Conservation (phyloP, 1,140 invertebrate genomes). For the Thrips palmi region DNA sequence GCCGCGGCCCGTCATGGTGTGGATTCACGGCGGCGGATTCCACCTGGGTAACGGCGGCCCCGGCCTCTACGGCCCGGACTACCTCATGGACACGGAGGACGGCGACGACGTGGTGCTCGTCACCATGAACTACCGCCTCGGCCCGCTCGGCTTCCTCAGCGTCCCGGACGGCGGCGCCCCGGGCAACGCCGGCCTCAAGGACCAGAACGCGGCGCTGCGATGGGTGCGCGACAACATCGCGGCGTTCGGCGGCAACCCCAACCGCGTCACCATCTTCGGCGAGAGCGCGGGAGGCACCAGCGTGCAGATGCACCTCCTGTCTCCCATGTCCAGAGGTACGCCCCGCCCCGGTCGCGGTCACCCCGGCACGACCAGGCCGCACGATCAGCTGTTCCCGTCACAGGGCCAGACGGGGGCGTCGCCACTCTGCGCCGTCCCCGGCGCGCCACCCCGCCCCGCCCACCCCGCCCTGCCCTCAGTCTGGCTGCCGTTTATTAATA, state of each 20-base stretch:
- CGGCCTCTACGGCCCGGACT: conserved; percentile 34
- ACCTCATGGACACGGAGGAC: conserved; percentile 37
- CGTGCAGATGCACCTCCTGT: too few species aligned
- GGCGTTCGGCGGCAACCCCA: conserved; percentile 11
- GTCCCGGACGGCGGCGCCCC: conserved; percentile 18
- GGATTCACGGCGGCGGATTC: conserved; percentile 41
- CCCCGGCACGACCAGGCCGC: too few species aligned
- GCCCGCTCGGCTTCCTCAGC: conserved; percentile 18
- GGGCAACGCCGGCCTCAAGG: conserved; percentile 25
- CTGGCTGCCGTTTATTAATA: too few species aligned
- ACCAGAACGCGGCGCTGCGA: conserved; percentile 22
- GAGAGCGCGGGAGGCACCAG: conserved; percentile 7
- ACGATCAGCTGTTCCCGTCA: too few species aligned
- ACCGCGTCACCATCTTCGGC: conserved; percentile 12
- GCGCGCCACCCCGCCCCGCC: too few species aligned
- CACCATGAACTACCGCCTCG: conserved; percentile 10
- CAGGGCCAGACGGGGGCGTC: too few species aligned
- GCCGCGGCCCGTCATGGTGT: conserved; percentile 35
- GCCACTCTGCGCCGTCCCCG: too few species aligned
- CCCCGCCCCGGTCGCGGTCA: too few species aligned
- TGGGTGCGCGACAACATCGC: conserved; percentile 22
- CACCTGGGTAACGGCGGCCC: conserved; percentile 30
- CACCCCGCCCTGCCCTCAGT: too few species aligned
- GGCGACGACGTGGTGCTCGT: too few species aligned
- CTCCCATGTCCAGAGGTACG: conserved; percentile 3